These are phyloP conservation scores for Agrilus planipennis DNA, from an alignment of 1,140 invertebrate genomes.

Conservation along the genomic window DNA sequence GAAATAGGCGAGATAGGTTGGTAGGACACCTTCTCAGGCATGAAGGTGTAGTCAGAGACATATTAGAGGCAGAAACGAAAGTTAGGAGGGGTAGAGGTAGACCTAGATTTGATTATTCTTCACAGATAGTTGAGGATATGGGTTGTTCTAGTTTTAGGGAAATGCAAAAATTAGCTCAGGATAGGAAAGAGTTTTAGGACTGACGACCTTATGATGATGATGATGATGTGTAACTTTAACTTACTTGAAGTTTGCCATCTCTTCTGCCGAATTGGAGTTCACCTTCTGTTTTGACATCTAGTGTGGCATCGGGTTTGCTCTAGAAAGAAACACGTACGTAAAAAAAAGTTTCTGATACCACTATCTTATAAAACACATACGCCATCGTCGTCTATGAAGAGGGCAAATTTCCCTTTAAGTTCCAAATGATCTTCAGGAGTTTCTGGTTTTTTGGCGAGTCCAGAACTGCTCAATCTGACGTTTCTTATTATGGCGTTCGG, in stretches of 20 bases:
- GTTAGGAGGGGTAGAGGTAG: too few species aligned
- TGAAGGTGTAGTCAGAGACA: too few species aligned
- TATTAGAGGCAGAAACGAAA: too few species aligned
- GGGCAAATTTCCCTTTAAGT: slow-evolving; percentile 7
- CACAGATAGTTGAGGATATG: too few species aligned
- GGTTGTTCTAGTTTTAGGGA: too few species aligned
- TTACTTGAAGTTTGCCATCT: slow-evolving; percentile 17
- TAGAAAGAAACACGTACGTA: slow-evolving; percentile 2
- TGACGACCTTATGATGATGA: too few species aligned
- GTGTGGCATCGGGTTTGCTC: slow-evolving; percentile 10
- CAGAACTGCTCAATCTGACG: slow-evolving; percentile 29
- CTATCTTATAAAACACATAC: slow-evolving; percentile 3
- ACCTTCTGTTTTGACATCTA: slow-evolving; percentile 20
- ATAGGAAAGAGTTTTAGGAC: too few species aligned
- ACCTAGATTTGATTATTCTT: too few species aligned
- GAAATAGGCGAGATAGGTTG: too few species aligned
- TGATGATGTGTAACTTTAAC: too few species aligned
- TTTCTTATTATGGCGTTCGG: slow-evolving; percentile 42
- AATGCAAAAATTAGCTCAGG: too few species aligned
- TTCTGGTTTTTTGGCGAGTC: slow-evolving; percentile 9
- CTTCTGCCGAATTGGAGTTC: slow-evolving; percentile 16
- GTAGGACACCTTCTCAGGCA: too few species aligned
- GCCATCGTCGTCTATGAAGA: slow-evolving; percentile 11
- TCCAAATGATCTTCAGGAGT: slow-evolving; percentile 7
- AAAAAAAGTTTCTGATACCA: neutral